phyloP scores from a whole-genome alignment of 2,888 invertebrate genomes.

The Junonia oenone region DNA sequence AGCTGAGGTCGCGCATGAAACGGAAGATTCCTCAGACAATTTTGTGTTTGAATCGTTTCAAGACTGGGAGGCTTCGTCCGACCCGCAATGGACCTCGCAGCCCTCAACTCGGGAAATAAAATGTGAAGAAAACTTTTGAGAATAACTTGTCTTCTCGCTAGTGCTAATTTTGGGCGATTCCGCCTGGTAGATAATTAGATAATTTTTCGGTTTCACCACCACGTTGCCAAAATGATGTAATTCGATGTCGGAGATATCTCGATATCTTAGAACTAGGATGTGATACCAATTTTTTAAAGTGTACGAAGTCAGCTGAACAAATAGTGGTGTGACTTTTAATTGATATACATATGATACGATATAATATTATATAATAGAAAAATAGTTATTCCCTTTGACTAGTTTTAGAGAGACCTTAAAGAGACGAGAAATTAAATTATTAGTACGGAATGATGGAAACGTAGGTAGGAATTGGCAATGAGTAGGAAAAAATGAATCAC shows the following conservation, averaged over 20 bases:
- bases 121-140: constrained; percentile 71
- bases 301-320: constrained; percentile 56
- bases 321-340: constrained; percentile 73
- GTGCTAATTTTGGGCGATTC: constrained; percentile 55
- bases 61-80: constrained; percentile 64
- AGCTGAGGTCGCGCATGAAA: constrained; percentile 72
- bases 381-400: constrained; percentile 48
- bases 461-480: constrained; percentile 59
- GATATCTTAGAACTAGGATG: constrained; percentile 67
- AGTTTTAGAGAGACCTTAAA: constrained; percentile 64
- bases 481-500: constrained; percentile 64
- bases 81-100: constrained; percentile 62
- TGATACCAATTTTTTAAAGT: constrained; percentile 67
- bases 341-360: constrained; percentile 54
- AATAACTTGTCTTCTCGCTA: constrained; percentile 45
- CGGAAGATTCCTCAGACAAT: constrained; percentile 57
- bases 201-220: constrained; percentile 73
- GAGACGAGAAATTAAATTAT: constrained; percentile 47
- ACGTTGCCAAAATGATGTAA: constrained; percentile 75
- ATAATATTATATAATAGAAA: constrained; percentile 35
- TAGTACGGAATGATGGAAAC: constrained; percentile 46
- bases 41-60: constrained; percentile 63
- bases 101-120: constrained; percentile 63
- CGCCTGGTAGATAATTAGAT: constrained; percentile 70
- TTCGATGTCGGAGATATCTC: constrained; percentile 46